phyloP scores from a whole-genome alignment of 1,140 invertebrate genomes.

The Leucophenga varia region DNA sequence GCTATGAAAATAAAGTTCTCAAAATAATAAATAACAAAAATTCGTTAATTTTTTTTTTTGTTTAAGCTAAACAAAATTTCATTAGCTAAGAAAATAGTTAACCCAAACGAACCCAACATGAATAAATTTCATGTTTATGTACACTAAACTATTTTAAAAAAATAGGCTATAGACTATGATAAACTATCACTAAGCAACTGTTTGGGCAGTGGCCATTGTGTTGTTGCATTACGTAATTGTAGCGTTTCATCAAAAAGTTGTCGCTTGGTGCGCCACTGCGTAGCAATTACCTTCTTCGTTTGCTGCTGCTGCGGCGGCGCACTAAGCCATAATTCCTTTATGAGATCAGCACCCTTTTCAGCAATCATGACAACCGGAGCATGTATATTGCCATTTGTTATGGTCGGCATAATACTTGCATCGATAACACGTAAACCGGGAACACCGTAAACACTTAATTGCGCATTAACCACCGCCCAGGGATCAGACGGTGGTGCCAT shows the following conservation, averaged over 20 bases:
- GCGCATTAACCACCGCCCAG: conserved; percentile 79
- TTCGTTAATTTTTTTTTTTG: no score
- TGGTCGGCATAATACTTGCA: conserved; percentile 59
- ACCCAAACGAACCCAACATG: no score
- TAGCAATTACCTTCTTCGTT: background rate
- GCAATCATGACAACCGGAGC: conserved; percentile 90
- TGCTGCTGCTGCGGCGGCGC: conserved; percentile 6
- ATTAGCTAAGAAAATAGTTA: no score
- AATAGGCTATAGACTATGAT: no score
- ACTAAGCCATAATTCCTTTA: conserved; percentile 71
- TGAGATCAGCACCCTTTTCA: conserved; percentile 86
- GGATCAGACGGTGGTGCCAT: conserved; percentile 79
- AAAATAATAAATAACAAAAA: no score
- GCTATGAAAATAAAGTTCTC: no score
- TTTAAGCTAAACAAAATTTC: no score
- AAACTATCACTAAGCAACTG: background rate
- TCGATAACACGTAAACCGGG: conserved; percentile 67
- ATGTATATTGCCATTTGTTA: conserved; percentile 83
- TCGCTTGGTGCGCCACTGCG: conserved; percentile 28
- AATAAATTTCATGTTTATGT: no score
- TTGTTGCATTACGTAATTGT: no score
- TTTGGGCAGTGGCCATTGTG: no score
- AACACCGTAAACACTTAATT: conserved; percentile 74
- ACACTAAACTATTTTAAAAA: no score
- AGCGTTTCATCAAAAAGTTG: background rate